Conservation (phyloP, 2,113 vertebrate species). For the Pluvianellus socialis region DNA sequence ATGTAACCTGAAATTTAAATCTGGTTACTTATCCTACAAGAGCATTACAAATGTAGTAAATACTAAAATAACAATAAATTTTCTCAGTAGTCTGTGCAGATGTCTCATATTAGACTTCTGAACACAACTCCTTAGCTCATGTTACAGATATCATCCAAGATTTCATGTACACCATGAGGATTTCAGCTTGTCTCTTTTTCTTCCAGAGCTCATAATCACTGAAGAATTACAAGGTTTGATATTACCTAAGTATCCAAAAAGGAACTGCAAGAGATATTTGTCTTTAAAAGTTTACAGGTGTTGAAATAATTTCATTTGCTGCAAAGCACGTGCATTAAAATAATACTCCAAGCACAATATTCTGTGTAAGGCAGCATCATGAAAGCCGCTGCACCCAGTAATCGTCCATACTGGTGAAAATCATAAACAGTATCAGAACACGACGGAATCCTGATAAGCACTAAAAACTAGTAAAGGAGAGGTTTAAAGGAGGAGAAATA, state of each 20-base stretch:
- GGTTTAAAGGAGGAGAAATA: not conserved
- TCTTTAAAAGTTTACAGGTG: constrained; percentile 9
- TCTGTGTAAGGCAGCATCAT: not conserved
- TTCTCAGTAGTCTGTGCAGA: constrained; percentile 23
- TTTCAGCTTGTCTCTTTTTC: constrained; percentile 2
- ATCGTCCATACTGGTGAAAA: not conserved
- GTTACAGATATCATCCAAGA: not conserved
- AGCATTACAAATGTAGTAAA: constrained; percentile 36
- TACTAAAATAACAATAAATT: constrained; percentile 48
- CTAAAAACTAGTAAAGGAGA: not conserved
- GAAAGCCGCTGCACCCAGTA: not conserved
- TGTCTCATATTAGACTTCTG: constrained; percentile 48
- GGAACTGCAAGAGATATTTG: not conserved
- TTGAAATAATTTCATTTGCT: not conserved
- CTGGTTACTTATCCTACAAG: not conserved
- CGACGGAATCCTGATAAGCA: not conserved
- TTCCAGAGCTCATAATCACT: constrained; percentile 7
- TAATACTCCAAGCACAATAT: not conserved
- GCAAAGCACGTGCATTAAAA: not conserved
- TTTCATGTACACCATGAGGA: not conserved
- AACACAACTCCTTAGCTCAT: not conserved
- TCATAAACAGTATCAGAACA: not conserved
- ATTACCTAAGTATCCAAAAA: not conserved
- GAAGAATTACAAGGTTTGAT: constrained; percentile 21
- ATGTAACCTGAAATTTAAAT: not conserved